Evolutionary conservation across 1,140 invertebrate genomes (phyloP).

Genomic region (Stegodyphus mimosarum): DNA sequence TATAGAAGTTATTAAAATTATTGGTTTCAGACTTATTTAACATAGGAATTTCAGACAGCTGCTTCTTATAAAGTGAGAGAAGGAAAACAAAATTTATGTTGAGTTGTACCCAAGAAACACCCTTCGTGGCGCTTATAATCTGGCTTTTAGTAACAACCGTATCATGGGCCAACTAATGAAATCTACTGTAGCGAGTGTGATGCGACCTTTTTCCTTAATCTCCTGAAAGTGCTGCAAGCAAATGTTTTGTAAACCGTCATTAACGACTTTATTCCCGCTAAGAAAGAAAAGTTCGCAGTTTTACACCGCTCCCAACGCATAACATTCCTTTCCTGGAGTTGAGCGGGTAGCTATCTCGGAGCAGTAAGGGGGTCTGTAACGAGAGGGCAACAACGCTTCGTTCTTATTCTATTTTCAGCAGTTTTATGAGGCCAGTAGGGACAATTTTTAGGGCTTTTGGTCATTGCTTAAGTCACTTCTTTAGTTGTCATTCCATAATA

Average conservation of each 20-base stretch:
- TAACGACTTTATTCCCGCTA: slow-evolving; percentile 34
- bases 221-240: slow-evolving; percentile 10
- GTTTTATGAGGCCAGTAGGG: slow-evolving; percentile 38
- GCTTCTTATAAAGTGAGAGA: too few species aligned
- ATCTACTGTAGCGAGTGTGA: neutral
- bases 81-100: too few species aligned
- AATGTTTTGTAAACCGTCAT: slow-evolving; percentile 30
- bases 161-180: neutral
- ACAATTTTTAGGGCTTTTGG: slow-evolving; percentile 29
- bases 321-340: slow-evolving; percentile 3
- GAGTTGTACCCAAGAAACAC: too few species aligned
- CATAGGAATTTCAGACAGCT: too few species aligned
- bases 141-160: too few species aligned
- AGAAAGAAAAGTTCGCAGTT: slow-evolving; percentile 26
- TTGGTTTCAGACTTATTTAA: too few species aligned
- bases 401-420: slow-evolving; percentile 31
- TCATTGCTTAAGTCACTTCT: slow-evolving; percentile 42
- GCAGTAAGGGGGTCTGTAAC: slow-evolving; percentile 19
- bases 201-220: slow-evolving; percentile 8
- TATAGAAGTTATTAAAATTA: too few species aligned
- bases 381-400: slow-evolving; percentile 19
- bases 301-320: neutral
- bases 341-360: neutral
- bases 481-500: slow-evolving; percentile 49
- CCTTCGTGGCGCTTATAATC: too few species aligned